These are phyloP conservation scores for Cercopithecus mona DNA, from an alignment of 2,113 vertebrate species.

Conservation along the genomic window DNA sequence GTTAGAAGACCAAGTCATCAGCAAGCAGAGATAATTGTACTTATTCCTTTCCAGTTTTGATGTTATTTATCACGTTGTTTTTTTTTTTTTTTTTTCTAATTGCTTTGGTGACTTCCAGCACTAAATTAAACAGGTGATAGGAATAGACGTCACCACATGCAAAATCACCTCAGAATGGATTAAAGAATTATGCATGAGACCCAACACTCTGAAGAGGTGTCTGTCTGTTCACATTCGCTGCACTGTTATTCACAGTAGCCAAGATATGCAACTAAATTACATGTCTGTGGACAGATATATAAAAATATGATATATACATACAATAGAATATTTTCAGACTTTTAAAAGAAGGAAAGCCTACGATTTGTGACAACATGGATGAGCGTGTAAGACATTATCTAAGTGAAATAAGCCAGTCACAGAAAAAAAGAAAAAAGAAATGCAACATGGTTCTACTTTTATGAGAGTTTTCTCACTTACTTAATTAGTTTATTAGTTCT, in stretches of 20 bases:
- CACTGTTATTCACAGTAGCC: not conserved
- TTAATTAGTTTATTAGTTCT: not conserved
- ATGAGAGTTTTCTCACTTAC: not conserved
- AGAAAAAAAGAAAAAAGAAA: not conserved
- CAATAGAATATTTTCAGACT: not conserved
- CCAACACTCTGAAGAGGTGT: not conserved
- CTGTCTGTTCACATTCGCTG: not conserved
- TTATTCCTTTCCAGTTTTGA: not conserved
- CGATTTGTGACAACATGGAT: not conserved
- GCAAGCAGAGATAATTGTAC: not conserved
- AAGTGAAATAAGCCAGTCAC: not conserved
- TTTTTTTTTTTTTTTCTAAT: not conserved
- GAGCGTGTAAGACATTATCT: not conserved
- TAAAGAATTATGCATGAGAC: not conserved
- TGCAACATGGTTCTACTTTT: not conserved
- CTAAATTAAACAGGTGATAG: not conserved
- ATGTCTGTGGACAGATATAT: not conserved
- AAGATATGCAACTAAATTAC: not conserved
- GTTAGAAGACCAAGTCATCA: no score
- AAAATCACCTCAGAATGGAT: not conserved
- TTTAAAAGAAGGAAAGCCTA: not conserved
- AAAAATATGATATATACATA: not conserved
- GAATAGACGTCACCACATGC: not conserved
- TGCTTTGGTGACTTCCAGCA: not conserved
- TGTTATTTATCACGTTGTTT: not conserved